Evolutionary conservation across 2,113 vertebrate species (phyloP), one percentile per base, ranked within the genome.

Genomic region (Stercorarius parasiticus): DNA sequence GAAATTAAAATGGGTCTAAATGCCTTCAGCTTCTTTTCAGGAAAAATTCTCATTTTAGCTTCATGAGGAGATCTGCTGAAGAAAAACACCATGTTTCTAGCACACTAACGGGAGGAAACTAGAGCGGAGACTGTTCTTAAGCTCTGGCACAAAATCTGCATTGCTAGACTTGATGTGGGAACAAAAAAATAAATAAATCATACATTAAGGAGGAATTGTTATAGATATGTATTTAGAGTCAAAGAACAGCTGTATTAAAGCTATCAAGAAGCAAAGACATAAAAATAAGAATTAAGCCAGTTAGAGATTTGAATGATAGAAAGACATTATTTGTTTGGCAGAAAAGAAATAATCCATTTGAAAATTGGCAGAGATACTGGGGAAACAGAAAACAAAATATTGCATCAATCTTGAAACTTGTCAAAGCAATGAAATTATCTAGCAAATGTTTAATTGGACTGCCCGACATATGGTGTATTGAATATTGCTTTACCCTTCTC

Each of bases 341-440:
- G 84, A 76, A 92, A 70, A 88, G 21, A 92, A 96, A 66, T 70
- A 93, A 92, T 74, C 32, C 19, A 26, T 93, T 66, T 74, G n/a
- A 91, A 96, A 95, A 67, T 52, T 88, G 77, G 69, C 72, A 87
- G 61, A 81, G 40, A 74, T 36, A 84, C 23, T 49, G 36, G 50
- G 42, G 82, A 93, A 92, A 81, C 11, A 93, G 76, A 96, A 86
- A 30, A 89, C 23, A 91, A 96, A 95, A 89, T 84, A 89, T 17
- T 90, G 73, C 80, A 91, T 74, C 43, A 53, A 55, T 86, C 91
- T 86, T 89, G 65, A 93, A 86, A 74, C 30, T 67, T 91, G 77
- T 95, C 94, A 97, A 95, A 95, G 80, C 76, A 95, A 95, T 86
- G 43, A 78, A 93, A 93, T 88, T 88, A 74, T 72, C 77, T 79